Evolutionary conservation across 2,113 vertebrate species (phyloP).

Genomic region (Syngnathus floridae): DNA sequence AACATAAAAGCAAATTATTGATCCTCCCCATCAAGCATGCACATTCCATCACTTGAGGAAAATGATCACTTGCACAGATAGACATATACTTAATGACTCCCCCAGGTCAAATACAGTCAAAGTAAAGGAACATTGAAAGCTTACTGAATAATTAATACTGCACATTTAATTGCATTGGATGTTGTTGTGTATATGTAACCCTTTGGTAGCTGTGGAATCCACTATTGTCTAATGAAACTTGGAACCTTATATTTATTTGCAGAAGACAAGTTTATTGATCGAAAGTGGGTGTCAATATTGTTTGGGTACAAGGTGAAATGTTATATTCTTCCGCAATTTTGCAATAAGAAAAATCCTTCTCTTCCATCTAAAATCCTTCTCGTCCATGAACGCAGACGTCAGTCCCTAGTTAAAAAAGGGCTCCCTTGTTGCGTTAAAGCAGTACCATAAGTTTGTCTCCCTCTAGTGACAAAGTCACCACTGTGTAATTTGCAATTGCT

Average conservation of each 20-base stretch:
- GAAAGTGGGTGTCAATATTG: not conserved
- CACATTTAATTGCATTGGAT: conserved; percentile 1
- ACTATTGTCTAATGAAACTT: not conserved
- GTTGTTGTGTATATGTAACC: not conserved
- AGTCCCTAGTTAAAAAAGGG: not conserved
- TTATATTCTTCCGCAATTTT: too few relatives aligned
- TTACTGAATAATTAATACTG: not conserved
- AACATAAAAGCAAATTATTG: not conserved
- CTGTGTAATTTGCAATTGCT: not conserved
- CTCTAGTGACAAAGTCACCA: not conserved
- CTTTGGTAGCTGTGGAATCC: not conserved
- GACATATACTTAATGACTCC: not conserved
- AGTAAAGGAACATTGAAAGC: not conserved
- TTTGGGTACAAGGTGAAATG: not conserved
- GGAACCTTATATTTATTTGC: not conserved
- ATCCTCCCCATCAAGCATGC: not conserved
- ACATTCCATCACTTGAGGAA: not conserved
- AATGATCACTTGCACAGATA: not conserved
- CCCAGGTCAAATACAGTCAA: not conserved
- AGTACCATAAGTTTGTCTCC: not conserved
- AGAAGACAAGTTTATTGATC: too few relatives aligned
- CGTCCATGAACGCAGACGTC: too few relatives aligned
- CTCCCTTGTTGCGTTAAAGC: not conserved
- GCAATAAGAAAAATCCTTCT: too few relatives aligned
- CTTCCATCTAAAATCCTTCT: too few relatives aligned